phyloP scores from a whole-genome alignment of 92 coral and sea anemone species.

The Meandrina meandrites region DNA sequence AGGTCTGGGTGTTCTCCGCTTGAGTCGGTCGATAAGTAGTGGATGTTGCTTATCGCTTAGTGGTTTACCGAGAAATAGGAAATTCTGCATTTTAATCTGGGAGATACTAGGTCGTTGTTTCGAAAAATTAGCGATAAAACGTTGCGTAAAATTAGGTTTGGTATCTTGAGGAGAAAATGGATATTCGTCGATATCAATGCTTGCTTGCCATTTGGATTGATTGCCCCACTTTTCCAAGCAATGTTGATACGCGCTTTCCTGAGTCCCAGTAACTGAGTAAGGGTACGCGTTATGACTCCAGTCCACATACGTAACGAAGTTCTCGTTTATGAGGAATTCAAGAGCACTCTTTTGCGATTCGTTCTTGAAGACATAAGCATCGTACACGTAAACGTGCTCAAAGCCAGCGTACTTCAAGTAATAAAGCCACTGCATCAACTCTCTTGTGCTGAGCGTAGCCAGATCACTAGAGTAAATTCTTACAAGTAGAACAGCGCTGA shows the following conservation, averaged over 20 bases:
- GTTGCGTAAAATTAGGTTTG: conserved; percentile 46
- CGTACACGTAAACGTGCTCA: conserved; percentile 72
- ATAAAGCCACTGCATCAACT: conserved; percentile 67
- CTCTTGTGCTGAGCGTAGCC: conserved; percentile 65
- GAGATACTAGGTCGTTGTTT: conserved; percentile 31
- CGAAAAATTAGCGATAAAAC: conserved; percentile 38
- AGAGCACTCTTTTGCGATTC: conserved; percentile 70
- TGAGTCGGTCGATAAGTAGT: conserved; percentile 62
- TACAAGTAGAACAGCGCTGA: conserved; percentile 66
- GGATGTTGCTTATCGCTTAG: conserved; percentile 50
- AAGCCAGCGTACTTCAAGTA: conserved; percentile 68
- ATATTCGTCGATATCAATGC: conserved; percentile 75
- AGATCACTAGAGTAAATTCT: conserved; percentile 57
- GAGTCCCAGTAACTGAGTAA: conserved; percentile 54
- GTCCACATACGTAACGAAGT: conserved; percentile 66
- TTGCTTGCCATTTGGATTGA: conserved; percentile 51
- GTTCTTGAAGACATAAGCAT: conserved; percentile 58
- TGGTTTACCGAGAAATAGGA: conserved; percentile 73
- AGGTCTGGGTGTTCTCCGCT: conserved; percentile 56
- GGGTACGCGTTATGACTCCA: conserved; percentile 70
- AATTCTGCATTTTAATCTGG: conserved; percentile 63
- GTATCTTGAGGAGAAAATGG: conserved; percentile 57
- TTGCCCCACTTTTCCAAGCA: conserved; percentile 44
- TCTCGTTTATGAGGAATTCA: conserved; percentile 44
- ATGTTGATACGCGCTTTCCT: conserved; percentile 62